Evolutionary conservation across 2,113 vertebrate genomes (phyloP), one percentile per base, ranked within the genome.

Genomic region (Pandion haliaetus): DNA sequence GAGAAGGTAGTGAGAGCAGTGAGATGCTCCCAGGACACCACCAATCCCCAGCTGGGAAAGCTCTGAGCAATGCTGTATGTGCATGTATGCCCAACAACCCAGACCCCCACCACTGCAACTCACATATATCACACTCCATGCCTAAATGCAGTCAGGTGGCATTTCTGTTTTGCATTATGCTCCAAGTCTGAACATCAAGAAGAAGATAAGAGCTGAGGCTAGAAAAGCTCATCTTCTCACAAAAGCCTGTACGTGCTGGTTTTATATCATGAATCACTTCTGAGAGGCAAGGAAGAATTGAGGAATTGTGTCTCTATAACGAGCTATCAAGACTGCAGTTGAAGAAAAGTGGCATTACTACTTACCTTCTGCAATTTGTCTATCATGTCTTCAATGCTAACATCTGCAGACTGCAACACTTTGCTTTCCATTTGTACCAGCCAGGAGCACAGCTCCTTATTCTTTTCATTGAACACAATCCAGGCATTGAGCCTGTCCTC

Each of bases 331-430:
- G 58, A 34, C 47, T 54, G 44, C 83, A 93, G 8, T 0, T 17
- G 29, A 82, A 69, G 81, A 49, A 47, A n/a, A 54, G 28, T 16
- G n/a, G 49, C 3, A 2, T 40, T 70, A 26, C 31, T 32, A n/a
- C 96, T 95, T 63, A 99, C 99, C 99, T 99, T 99, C 97, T 99
- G 99, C 55, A 99, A 96, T 87, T 99, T 99, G 90, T 99, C 99
- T 95, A 99, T 99, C 99, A 99, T 99, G 91, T 99, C 99, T 96
- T 99, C 99, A 52, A 99, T 99, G 96, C 99, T 99, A 54, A 99
- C 98, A 74, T 99, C 99, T 2, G 99, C 97, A 42, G 98, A 98
- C 97, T 99, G 99, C 12, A 99, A 96, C 76, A 99, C 99, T 97
- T 99, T 99, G 96, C 98, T 99, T 95, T 99, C 99, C 99, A 99